These are phyloP conservation scores for Charaxes varanes DNA, from an alignment of 1,140 invertebrate genomes.

Conservation along the genomic window DNA sequence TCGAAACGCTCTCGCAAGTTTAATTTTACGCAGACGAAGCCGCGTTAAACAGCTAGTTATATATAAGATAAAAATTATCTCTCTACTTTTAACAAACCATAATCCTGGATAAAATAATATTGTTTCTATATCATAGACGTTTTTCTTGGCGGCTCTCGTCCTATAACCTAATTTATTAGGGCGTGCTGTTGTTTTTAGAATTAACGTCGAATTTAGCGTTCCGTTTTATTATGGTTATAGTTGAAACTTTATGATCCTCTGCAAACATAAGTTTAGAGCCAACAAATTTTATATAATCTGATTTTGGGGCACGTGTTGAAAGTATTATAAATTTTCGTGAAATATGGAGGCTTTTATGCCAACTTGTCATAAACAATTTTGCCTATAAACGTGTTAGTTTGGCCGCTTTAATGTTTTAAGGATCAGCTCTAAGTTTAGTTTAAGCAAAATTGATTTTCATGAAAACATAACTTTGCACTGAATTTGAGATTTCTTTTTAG, in stretches of 20 bases:
- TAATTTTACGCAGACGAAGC: too few relatives aligned
- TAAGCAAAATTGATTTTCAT: too few relatives aligned
- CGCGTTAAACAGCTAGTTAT: too few relatives aligned
- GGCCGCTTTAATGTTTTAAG: not conserved
- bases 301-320: constrained; percentile 17
- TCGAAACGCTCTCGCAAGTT: too few relatives aligned
- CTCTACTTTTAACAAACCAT: too few relatives aligned
- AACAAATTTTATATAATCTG: constrained; percentile 8
- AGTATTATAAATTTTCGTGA: constrained; percentile 11
- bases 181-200: constrained; percentile 49
- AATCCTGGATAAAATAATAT: too few relatives aligned
- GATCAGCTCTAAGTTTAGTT: not conserved
- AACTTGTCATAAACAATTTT: constrained; percentile 2
- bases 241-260: constrained; percentile 13
- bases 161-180: constrained; percentile 44
- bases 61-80: too few relatives aligned
- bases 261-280: constrained; percentile 14
- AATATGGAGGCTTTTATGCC: constrained; percentile 4
- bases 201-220: constrained; percentile 28
- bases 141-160: not conserved
- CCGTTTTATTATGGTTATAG: constrained; percentile 15
- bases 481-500: too few relatives aligned
- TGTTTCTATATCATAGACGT: too few relatives aligned
- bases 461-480: too few relatives aligned
- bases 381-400: constrained; percentile 2